Evolutionary conservation across 2,797 vertebrate species (phyloP), one percentile per base, ranked within the genome.

Genomic region (Gadopsis bispinosus): DNA sequence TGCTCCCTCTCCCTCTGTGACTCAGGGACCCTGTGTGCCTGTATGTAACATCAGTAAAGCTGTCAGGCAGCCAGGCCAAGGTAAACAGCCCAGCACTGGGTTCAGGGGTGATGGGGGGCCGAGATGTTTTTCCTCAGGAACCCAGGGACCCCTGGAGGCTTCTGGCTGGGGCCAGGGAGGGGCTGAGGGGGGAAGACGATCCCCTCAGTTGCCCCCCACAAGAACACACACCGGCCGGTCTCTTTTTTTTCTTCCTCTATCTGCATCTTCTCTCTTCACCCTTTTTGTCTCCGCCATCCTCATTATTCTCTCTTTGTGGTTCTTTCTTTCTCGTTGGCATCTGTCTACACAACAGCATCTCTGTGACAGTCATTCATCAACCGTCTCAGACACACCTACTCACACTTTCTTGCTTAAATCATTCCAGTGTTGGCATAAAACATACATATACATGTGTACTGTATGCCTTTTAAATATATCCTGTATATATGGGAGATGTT

Each of bases 21-120:
- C 87, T 92, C 90, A 72, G 88, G 94, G 96, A 97, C 95, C 97
- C 96, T 95, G 94, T 94, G 96, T 96, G 97, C 96, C 96, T 96
- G 96, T 97, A 98, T 97, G 98, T 98, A 98, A 98, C 97, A 98
- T 99, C 97, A 98, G 98, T 98, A 98, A 98, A 98, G 97, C 97
- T 99, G 97, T 97, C 97, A 98, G 96, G 94, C 94, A 89, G 94
- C 94, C 95, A 93, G 93, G 97, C 98, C 98, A 99, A 98, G 97
- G 97, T 98, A 99, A 99, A 99, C 97, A 99, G 95, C 94, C 95
- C 96, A 95, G 96, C 93, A 88, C 94, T 94, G 95, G 96, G 97
- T 98, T 99, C 97, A 99, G 97, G 98, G 97, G 97, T 98, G 97
- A 99, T 94, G 29, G 93, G 94, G 96, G 96, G 96, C 96, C 91